A percentile compares a stretch with the other conserved stretches of the same genome.
Conservation (phyloP, 2,113 vertebrate species). For the Pseudorhombus dupliciocellatus region DNA sequence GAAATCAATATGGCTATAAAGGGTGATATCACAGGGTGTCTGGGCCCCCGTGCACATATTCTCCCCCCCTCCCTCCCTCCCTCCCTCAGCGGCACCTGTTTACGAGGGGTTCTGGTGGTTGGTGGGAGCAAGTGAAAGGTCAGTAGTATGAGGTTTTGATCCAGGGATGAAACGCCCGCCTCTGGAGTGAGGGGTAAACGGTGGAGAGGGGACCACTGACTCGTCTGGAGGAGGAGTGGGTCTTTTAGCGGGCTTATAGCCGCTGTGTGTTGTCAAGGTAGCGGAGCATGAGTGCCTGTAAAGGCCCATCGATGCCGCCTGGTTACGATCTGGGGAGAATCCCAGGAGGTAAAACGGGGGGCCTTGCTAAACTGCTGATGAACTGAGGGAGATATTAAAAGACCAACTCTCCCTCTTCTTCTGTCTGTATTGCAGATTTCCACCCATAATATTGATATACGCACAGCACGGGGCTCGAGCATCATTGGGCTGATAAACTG, state of each 20-base stretch:
- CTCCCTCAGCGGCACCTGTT: slow-evolving; percentile 64
- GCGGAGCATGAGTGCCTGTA: slow-evolving; percentile 60
- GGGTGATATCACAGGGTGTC: slow-evolving; percentile 82
- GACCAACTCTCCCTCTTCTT: slow-evolving; percentile 63
- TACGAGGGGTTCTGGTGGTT: slow-evolving; percentile 63
- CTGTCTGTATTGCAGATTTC: slow-evolving; percentile 79
- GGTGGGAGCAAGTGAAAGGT: slow-evolving; percentile 64
- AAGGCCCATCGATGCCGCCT: slow-evolving; percentile 62
- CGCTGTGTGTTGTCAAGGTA: slow-evolving; percentile 67
- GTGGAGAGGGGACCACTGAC: slow-evolving; percentile 66
- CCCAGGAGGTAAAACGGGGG: slow-evolving; percentile 61
- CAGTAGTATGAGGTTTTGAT: slow-evolving; percentile 73
- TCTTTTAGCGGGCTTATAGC: slow-evolving; percentile 67
- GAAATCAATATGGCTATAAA: slow-evolving; percentile 86
- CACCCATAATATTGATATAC: slow-evolving; percentile 85
- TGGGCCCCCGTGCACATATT: slow-evolving; percentile 56
- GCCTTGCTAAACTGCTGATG: slow-evolving; percentile 76
- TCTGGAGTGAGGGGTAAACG: slow-evolving; percentile 61
- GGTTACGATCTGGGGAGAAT: slow-evolving; percentile 67
- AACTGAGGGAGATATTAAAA: slow-evolving; percentile 72
- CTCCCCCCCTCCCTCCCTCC: slow-evolving; percentile 17
- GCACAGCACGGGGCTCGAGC: slow-evolving; percentile 79
- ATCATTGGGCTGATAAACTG: slow-evolving; percentile 84
- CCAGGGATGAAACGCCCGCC: slow-evolving; percentile 67
- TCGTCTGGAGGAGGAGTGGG: slow-evolving; percentile 65